Percentiles rank a stretch among this genome's conserved stretches.
These are phyloP conservation scores for Buathra laborator DNA, from an alignment of 2,888 invertebrate species.

Conservation along the genomic window DNA sequence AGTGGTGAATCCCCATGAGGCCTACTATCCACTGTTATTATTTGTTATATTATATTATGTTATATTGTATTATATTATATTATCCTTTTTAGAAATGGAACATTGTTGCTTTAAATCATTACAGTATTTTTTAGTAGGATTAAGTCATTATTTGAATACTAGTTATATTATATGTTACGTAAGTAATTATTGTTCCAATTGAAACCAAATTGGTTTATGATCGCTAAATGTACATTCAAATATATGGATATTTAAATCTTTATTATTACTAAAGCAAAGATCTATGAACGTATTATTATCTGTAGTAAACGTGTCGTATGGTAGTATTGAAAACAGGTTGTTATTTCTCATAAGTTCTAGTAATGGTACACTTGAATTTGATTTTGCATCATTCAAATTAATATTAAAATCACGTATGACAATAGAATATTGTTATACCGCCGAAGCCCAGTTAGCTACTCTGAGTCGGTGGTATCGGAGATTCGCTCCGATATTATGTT, in stretches of 20 bases:
- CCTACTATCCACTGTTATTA: not conserved
- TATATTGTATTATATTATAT: too few relatives aligned
- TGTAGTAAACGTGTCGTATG: constrained; percentile 21
- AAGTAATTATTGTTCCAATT: constrained; percentile 7
- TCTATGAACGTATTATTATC: constrained; percentile 39
- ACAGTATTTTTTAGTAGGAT: not conserved
- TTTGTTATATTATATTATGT: not conserved
- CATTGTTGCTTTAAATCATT: too few relatives aligned
- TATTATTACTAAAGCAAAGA: constrained; percentile 38
- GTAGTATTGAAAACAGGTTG: constrained; percentile 8
- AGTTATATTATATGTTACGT: not conserved
- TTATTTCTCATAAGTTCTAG: constrained; percentile 11
- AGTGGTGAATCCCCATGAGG: not conserved
- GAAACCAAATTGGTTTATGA: constrained; percentile 37
- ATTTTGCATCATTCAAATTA: constrained; percentile 8
- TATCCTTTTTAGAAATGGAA: too few relatives aligned
- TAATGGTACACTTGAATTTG: constrained; percentile 10
- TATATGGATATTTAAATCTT: constrained; percentile 15
- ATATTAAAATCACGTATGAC: constrained; percentile 38
- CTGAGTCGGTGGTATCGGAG: too few relatives aligned
- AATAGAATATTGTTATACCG: not conserved
- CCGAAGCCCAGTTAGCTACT: too few relatives aligned
- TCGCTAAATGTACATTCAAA: constrained; percentile 38
- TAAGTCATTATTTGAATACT: not conserved
- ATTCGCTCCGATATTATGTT: too few relatives aligned